Evolutionary conservation across 2,888 invertebrate species (phyloP).

Genomic region (Antheraea assamensis): DNA sequence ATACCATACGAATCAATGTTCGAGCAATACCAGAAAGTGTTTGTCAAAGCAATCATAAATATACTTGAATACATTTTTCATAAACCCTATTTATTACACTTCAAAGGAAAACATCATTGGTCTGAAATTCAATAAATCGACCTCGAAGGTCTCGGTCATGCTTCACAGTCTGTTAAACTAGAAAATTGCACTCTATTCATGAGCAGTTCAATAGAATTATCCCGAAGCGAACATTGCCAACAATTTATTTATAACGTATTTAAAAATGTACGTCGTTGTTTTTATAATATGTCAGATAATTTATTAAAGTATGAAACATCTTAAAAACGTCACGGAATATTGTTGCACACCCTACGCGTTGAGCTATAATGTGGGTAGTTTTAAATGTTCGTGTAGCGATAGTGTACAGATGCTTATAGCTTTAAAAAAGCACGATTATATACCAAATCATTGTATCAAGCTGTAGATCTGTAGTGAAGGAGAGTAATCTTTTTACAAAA

Average conservation of each 20-base stretch:
- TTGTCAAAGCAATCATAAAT: neutral
- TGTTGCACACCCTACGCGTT: neutral
- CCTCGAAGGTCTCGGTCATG: slow-evolving; percentile 3
- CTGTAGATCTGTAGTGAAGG: neutral
- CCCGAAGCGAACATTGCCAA: neutral
- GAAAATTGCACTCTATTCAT: slow-evolving; percentile 7
- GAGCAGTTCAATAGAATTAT: neutral
- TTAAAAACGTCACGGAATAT: neutral
- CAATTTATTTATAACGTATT: slow-evolving; percentile 2
- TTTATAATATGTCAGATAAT: neutral
- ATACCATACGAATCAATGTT: neutral
- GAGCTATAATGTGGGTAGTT: neutral
- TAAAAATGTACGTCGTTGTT: neutral
- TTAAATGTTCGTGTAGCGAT: neutral
- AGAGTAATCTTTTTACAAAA: neutral
- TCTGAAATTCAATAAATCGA: neutral
- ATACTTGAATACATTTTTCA: neutral
- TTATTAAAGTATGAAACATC: neutral
- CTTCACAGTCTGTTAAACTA: slow-evolving; percentile 9
- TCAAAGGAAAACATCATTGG: neutral
- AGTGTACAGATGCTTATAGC: neutral
- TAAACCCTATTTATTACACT: neutral
- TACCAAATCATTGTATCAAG: neutral
- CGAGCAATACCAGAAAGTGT: neutral
- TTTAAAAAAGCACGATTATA: neutral